A percentile compares a stretch with the other conserved stretches of the same genome.
phyloP scores from a whole-genome alignment of 2,113 vertebrate genomes.

The Leiothrix lutea region DNA sequence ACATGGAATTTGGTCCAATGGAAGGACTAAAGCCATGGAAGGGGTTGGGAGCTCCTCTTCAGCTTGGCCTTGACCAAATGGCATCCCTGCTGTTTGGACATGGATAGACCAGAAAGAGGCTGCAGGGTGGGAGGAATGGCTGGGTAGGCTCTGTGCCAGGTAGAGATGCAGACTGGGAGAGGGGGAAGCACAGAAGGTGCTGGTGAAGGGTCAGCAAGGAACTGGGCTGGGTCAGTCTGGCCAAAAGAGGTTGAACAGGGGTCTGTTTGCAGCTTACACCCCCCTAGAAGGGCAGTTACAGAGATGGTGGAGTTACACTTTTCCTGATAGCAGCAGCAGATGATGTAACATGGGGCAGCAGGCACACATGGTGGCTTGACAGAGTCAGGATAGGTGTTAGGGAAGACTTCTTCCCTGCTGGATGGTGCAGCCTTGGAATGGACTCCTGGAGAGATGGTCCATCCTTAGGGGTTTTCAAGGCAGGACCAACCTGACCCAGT shows the following conservation, averaged over 20 bases:
- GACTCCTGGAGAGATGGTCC: not conserved
- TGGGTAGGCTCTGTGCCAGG: not conserved
- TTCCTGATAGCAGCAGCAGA: rapidly evolving
- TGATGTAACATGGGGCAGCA: rapidly evolving
- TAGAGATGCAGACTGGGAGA: not conserved
- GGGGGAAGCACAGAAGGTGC: not conserved
- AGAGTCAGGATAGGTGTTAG: not conserved
- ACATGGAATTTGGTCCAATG: rapidly evolving
- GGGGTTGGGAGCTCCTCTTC: not conserved
- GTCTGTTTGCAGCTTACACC: not conserved
- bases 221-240: not conserved
- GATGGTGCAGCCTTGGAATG: not conserved
- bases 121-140: not conserved
- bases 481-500: not conserved
- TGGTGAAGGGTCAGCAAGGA: not conserved
- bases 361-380: not conserved
- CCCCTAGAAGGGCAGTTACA: not conserved
- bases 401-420: not conserved
- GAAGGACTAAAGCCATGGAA: not conserved
- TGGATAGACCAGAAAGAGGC: not conserved
- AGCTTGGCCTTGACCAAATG: not conserved
- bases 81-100: not conserved
- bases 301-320: not conserved
- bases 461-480: not conserved
- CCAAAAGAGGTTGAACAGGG: not conserved